Evolutionary conservation across 2,797 vertebrate species (phyloP).

Genomic region (Clarias platycephalus): DNA sequence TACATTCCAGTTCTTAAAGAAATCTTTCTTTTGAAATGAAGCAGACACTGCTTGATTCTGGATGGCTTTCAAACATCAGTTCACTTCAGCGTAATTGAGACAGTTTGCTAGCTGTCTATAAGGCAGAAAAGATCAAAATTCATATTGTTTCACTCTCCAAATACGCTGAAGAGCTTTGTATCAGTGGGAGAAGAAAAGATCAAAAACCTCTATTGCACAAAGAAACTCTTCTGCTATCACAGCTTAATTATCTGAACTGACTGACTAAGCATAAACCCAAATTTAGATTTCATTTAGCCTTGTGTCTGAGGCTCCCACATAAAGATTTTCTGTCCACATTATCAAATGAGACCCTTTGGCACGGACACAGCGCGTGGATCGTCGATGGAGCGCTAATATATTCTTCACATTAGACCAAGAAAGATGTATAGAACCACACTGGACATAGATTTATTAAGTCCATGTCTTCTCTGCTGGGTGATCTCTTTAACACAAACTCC

Average conservation of each 20-base stretch:
- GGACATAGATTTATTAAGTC: slow-evolving; percentile 66
- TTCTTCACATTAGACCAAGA: slow-evolving; percentile 63
- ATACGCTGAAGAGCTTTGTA: slow-evolving; percentile 26
- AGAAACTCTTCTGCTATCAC: slow-evolving; percentile 68
- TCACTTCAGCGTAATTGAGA: slow-evolving; percentile 4
- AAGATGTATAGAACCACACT: slow-evolving; percentile 58
- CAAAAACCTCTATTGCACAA: slow-evolving; percentile 58
- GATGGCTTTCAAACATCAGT: not conserved
- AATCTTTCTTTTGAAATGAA: not conserved
- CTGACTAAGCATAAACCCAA: slow-evolving; percentile 71
- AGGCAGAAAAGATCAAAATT: slow-evolving; percentile 15
- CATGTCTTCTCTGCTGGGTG: slow-evolving; percentile 66
- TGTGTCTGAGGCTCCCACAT: slow-evolving; percentile 54
- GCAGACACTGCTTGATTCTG: not conserved
- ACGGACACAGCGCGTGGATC: slow-evolving; percentile 54
- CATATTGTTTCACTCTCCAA: slow-evolving; percentile 12
- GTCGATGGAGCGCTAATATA: slow-evolving; percentile 57
- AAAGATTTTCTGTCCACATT: slow-evolving; percentile 65
- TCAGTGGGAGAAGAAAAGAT: slow-evolving; percentile 28
- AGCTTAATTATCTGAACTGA: slow-evolving; percentile 71
- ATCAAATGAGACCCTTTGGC: slow-evolving; percentile 53
- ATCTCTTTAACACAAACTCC: slow-evolving; percentile 56
- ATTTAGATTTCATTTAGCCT: slow-evolving; percentile 55
- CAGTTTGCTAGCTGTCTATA: slow-evolving; percentile 20
- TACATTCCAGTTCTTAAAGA: not conserved